A percentile compares a stretch with the other conserved stretches of the same genome.
Conservation (phyloP, 1,140 invertebrate genomes). For the Protaetia brevitarsis region DNA sequence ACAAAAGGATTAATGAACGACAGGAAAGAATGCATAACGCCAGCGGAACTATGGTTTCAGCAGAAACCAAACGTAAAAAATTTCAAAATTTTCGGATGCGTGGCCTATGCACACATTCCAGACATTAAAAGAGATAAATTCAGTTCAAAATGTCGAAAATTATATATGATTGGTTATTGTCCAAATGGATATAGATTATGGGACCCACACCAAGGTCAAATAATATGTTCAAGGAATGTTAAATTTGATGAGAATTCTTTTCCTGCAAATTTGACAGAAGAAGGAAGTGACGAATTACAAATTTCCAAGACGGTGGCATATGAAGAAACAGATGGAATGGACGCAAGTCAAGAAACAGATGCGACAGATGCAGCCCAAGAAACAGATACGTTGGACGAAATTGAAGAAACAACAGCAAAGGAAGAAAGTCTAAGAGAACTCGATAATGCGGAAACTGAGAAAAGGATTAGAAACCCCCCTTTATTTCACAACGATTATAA, state of each 20-base stretch:
- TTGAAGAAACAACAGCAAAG: neutral
- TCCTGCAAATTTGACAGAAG: neutral
- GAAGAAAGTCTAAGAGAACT: conserved; percentile 8
- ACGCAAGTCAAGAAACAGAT: neutral
- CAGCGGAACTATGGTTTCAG: conserved; percentile 43
- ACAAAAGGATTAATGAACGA: neutral
- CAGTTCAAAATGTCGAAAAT: conserved; percentile 24
- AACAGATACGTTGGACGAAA: neutral
- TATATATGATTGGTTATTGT: conserved; percentile 31
- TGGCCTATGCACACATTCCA: conserved; percentile 35
- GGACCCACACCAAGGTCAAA: conserved; percentile 33
- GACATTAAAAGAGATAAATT: conserved; percentile 30
- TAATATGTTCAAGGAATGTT: conserved; percentile 38
- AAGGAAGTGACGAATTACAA: neutral
- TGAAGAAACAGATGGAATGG: neutral
- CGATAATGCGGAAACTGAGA: too few relatives aligned
- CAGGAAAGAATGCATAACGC: conserved; percentile 23
- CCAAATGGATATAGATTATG: conserved; percentile 26
- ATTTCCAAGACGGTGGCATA: neutral
- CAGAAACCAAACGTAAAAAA: conserved; percentile 28
- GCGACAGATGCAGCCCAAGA: neutral
- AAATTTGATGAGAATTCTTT: conserved; percentile 34
- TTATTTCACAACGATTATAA: too few relatives aligned
- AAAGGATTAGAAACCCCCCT: too few relatives aligned
- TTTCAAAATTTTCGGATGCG: conserved; percentile 42